Evolutionary conservation across 64 coral and sea anemone genomes (phyloP).

Genomic region (Montipora efflorescens): DNA sequence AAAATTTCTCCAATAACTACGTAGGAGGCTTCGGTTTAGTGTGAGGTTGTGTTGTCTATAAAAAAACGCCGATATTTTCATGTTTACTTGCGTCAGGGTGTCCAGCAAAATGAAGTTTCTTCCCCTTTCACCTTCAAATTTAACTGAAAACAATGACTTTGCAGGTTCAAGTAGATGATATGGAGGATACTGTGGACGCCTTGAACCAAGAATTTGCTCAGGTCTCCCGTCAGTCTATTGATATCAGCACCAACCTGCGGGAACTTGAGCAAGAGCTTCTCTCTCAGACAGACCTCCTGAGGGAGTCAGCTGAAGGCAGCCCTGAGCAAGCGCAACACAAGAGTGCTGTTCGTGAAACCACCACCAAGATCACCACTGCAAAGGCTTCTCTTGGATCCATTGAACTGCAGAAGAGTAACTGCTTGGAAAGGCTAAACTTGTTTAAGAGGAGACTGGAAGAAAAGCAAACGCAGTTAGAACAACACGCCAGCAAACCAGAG

Average conservation of each 20-base stretch:
- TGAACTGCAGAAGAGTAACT: constrained; percentile 84
- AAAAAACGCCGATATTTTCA: not conserved
- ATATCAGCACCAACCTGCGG: constrained; percentile 72
- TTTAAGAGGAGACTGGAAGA: constrained; percentile 93
- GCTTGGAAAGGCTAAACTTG: constrained; percentile 83
- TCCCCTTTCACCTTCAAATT: not conserved
- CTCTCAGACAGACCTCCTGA: constrained; percentile 86
- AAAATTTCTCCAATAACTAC: too few relatives aligned
- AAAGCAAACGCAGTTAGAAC: constrained; percentile 51
- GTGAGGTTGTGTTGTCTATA: not conserved
- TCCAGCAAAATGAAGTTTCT: too few relatives aligned
- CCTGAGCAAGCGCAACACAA: constrained; percentile 83
- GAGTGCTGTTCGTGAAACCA: constrained; percentile 80
- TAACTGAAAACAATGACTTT: not conserved
- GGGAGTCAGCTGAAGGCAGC: constrained; percentile 67
- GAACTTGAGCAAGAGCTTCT: constrained; percentile 93
- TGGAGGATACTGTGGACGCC: constrained; percentile 88
- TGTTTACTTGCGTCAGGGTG: not conserved
- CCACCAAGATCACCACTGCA: constrained; percentile 77
- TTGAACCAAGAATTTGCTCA: constrained; percentile 94
- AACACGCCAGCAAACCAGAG: constrained; percentile 55
- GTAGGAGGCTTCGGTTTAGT: too few relatives aligned
- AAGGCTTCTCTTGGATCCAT: constrained; percentile 79
- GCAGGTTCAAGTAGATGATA: constrained; percentile 92
- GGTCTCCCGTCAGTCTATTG: constrained; percentile 80